Base-by-base conservation (phyloP, 2,888 invertebrate species). In the Petrolisthes manimaculis region DNA sequence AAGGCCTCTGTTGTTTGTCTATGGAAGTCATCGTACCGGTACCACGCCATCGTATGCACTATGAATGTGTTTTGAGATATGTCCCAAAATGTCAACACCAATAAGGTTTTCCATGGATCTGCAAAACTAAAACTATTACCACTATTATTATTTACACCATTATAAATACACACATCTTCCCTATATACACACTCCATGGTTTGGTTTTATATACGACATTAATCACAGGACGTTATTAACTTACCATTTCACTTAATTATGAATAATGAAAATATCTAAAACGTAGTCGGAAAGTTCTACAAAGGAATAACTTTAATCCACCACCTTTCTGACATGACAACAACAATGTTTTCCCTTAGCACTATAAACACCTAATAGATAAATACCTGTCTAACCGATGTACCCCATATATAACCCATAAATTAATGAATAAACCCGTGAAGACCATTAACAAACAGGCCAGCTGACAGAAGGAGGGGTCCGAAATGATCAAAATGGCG, bases 401-500 rank as follows among this genome's bases (percentile, higher is more conserved):
- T 21, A 56, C 69, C 8, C 9, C 55, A 21, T 12, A 51, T 55
- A 37, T 18, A 55, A 18, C n/a, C 8, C 75, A 54, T 9, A 77
- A 75, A 55, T 51, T 84, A 51, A 4, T 78, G n/a, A n/a, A 53
- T 18, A 69, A 67, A 18, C 5, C 54, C 54, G n/a, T 51, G 6
- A 56, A 87, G 53, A 51, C 56, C 79, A 83, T 79, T 79, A 81
- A 79, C 83, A 84, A 51, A 75, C 67, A 81, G 81, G 56, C 82
- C 89, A 89, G 89, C 89, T 89, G 89, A 89, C 89, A 89, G 89
- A 85, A 89, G 89, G 89, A 89, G 89, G 89, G 89, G 89, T 89
- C 89, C 85, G 24, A 77, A 37, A 82, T 82, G 67, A 77, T 82
- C 89, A 89, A 89, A 89, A 89, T 89, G 89, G 89, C 89, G 89